Evolutionary conservation across 2,797 vertebrate genomes (phyloP), one percentile per base, ranked within the genome.

Genomic region (Ispidina picta): DNA sequence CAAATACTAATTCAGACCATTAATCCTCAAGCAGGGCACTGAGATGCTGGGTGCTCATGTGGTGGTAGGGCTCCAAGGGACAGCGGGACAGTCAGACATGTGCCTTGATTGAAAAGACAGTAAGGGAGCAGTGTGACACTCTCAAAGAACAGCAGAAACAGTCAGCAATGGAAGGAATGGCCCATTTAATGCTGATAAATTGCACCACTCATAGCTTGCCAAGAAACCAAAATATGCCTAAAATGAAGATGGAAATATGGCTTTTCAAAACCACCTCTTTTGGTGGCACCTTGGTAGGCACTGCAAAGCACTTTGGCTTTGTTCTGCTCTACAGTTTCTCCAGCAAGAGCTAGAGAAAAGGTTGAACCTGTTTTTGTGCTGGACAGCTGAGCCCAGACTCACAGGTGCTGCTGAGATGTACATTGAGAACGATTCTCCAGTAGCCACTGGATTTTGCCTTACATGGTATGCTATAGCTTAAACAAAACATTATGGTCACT

Each of bases 31-130:
- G 43, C 28, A 19, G 1, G 70, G 35, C 69, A 55, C 76, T 9
- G 31, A 43, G 83, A 73, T 0, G 0, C 8, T 10, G 87, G 54
- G 49, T 13, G 17, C 26, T 25, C 9, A 5, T 0, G 0, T 5
- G 22, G 19, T 73, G 48, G 16, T 25, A 63, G n/a, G 25, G 52
- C 26, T 79, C 60, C 0, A 0, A 78, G 31, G 56, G 49, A 33
- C 41, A 68, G n/a, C 1, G 1, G 22, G 44, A 22, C 14, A 33
- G 16, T 14, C 52, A 35, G 77, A 60, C 39, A 28, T 70, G 44
- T 58, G 39, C 37, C 31, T 31, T 39, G 46, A 26, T 66, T 70
- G 25, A 54, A 71, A 64, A 1, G 3, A 16, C 12, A 59, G 21
- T 1, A 1, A 25, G 28, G 28, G 31, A 79, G 35, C 48, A 83